Evolutionary conservation across 2,888 invertebrate species (phyloP), one percentile per base, ranked within the genome.

Genomic region (Coenonympha arcania): DNA sequence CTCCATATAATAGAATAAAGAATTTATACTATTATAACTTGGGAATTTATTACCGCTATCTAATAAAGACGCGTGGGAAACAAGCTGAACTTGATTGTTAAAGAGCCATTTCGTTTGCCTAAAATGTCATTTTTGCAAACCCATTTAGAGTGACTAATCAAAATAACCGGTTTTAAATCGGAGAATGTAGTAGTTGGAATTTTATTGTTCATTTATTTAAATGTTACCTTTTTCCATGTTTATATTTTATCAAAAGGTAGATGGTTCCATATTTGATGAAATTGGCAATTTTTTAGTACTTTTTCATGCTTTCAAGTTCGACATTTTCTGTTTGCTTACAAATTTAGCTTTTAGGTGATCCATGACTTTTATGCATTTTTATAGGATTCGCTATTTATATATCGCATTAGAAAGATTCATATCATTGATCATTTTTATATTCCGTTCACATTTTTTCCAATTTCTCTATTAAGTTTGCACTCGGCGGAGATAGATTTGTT

Each of bases 401-500:
- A n/a, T n/a, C n/a, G n/a, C n/a, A n/a, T 30, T 18, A 34, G 1
- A 39, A 22, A 24, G 13, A 13, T 24, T 3, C 5, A 24, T 22
- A 39, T 24, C 15, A 1, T 37, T 11, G 6, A 19, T 36, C 26
- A n/a, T 28, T 28, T 28, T 11, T 30, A 13, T 5, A 34, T 34
- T 22, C 33, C 9, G 5, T 9, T 33, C 22, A 22, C 3, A 16
- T 33, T 45, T 46, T n/a, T 33, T 46, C 26, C 6, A 47, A 43
- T 36, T 50, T 43, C 48, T 55, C 48, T 59, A 57, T 64, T 61
- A 62, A 63, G 63, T 65, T 63, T 64, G 59, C 63, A 63, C 62
- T 65, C 54, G 48, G 54, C 58, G 57, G 56, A 58, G 58, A 61
- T 58, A 62, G 62, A 70, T 68, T 68, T 68, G 65, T 66, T 64